Percentiles rank a stretch among this genome's conserved stretches.
These are phyloP conservation scores for Antidorcas marsupialis DNA, from an alignment of 2,113 vertebrate genomes.

Conservation along the genomic window DNA sequence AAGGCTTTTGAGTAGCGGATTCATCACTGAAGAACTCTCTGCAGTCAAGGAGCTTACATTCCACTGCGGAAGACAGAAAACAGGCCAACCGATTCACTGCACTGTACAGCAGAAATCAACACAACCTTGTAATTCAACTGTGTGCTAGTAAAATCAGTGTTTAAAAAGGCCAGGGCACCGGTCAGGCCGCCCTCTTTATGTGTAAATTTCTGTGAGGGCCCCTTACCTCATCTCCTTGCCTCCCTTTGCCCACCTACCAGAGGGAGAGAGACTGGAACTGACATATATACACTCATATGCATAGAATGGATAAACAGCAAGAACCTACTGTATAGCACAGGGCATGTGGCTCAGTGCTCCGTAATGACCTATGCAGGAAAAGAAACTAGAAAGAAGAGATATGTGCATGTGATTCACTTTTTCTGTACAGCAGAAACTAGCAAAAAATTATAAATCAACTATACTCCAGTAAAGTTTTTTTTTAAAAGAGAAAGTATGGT, in stretches of 20 bases:
- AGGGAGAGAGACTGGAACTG: background rate
- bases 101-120: background rate
- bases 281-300: rapidly evolving
- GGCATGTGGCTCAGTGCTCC: background rate
- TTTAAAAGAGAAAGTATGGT: background rate
- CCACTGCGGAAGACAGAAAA: background rate
- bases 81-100: background rate
- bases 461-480: background rate
- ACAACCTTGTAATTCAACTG: background rate
- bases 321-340: rapidly evolving
- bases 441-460: background rate
- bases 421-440: background rate
- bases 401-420: background rate
- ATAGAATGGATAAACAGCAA: rapidly evolving
- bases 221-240: background rate
- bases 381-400: background rate
- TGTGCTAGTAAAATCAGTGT: background rate
- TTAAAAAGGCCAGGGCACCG: background rate
- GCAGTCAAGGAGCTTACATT: background rate
- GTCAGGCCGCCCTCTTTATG: background rate
- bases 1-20: background rate
- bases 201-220: background rate
- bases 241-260: background rate
- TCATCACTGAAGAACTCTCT: background rate
- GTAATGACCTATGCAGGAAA: background rate